Conservation (phyloP, 2,113 vertebrate genomes). For the crab-eating macaque (Macaca fascicularis) region T2T-MFA8v1.1 NC_088376.1:131076501-131077000, state of each 20-base stretch:
- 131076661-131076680: not conserved
- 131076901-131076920: not conserved
- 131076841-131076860: not conserved
- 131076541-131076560: not conserved
- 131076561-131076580: not conserved
- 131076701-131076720: not conserved
- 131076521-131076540: not conserved
- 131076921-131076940: constrained; percentile 19
- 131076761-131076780: constrained; percentile 23
- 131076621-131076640: not conserved
- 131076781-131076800: constrained; percentile 29
- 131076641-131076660: not conserved
- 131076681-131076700: not conserved
- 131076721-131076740: not conserved
- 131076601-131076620: not conserved
- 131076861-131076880: not conserved
- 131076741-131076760: constrained; percentile 25
- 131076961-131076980: not conserved
- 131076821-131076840: not conserved
- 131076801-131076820: not conserved
- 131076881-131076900: not conserved
- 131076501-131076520: not conserved
- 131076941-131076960: not conserved
- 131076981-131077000: not conserved
- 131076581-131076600: not conserved